Percentiles rank a stretch among this genome's conserved stretches.
These are phyloP conservation scores for Prunella fulvescens DNA, from an alignment of 2,113 vertebrate genomes.

Conservation along the genomic window DNA sequence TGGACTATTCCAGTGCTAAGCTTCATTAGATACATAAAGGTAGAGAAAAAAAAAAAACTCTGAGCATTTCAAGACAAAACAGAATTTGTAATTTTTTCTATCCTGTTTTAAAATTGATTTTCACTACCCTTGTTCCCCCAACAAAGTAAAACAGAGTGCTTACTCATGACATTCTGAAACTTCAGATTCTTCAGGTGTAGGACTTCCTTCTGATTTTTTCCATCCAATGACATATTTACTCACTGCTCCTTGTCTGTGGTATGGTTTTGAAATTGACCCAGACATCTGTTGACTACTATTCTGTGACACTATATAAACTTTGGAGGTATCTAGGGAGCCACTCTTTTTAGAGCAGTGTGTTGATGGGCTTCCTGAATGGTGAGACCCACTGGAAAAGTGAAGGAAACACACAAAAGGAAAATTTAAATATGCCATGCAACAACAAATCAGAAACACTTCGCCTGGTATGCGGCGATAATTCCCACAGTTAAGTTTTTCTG, in stretches of 20 bases:
- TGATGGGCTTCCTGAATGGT: slow-evolving; percentile 89
- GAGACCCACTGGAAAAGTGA: slow-evolving; percentile 82
- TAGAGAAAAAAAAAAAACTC: rapidly evolving
- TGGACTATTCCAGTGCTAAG: not conserved
- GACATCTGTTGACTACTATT: slow-evolving; percentile 70
- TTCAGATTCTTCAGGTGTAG: slow-evolving; percentile 83
- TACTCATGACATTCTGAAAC: slow-evolving; percentile 86
- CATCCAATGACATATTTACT: slow-evolving; percentile 80
- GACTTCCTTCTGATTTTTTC: slow-evolving; percentile 82
- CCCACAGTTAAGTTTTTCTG: not conserved
- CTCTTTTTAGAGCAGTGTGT: slow-evolving; percentile 82
- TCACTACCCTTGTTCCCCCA: not conserved
- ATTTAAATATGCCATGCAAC: not conserved
- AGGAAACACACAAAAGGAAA: slow-evolving; percentile 7
- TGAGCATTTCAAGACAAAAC: not conserved
- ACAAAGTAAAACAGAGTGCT: not conserved
- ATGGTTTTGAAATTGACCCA: slow-evolving; percentile 78
- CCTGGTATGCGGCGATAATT: not conserved
- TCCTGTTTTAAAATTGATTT: not conserved
- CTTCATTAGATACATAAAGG: not conserved
- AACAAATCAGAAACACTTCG: not conserved
- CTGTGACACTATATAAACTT: slow-evolving; percentile 89
- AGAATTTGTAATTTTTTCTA: not conserved
- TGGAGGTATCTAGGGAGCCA: slow-evolving; percentile 88
- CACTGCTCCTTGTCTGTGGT: slow-evolving; percentile 75